Base-by-base conservation (phyloP, 1,140 invertebrate genomes). In the Acromyrmex heyeri region DNA sequence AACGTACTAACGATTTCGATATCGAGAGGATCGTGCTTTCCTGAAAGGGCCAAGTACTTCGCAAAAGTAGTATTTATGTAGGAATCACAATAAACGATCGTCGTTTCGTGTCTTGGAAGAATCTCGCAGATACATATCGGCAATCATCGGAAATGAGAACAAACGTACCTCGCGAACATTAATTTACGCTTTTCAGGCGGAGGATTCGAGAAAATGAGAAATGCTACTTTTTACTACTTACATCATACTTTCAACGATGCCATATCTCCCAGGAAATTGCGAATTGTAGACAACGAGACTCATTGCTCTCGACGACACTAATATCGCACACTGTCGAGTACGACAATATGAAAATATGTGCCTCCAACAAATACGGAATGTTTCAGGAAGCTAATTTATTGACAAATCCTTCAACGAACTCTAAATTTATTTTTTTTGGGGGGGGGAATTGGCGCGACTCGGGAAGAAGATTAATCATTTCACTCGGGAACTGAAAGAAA, bases 201-300 rank as follows among this genome's bases (percentile, higher is more conserved):
- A 48, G 24, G 8, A 27, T 57, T 12, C 10, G 18, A 38, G 27
- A 21, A 53, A 7, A 53, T 16, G 16, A 38, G 30, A 53, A 53
- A 67, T 18, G 14, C n/a, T 27, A 44, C 18, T 7, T 44, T 12
- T 14, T 34, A 44, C 8, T 44, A 44, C 38, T 44, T 44, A 38
- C 30, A 65, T 30, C 3, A 61, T 61, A 44, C 7, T 14, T 5
- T 6, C 12, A 1, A 21, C 38, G 21, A 76, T 38, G 12, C 24
- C 24, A 34, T 55, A 30, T 69, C 24, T 70, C 21, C 48, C 21
- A 48, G 78, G 14, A 72, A 82, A 82, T 82, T 82, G 55, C 55
- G 34, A 73, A 61, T 72, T 61, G 38, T 21, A 30, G 55, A 24
- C 14, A 48, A 10, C 7, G 24, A 44, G 24, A 59, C 8, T 69